A percentile compares a stretch with the other conserved stretches of the same genome.
These are phyloP conservation scores for Hippoglossus hippoglossus DNA, from an alignment of 2,797 vertebrate species.

Conservation along the genomic window DNA sequence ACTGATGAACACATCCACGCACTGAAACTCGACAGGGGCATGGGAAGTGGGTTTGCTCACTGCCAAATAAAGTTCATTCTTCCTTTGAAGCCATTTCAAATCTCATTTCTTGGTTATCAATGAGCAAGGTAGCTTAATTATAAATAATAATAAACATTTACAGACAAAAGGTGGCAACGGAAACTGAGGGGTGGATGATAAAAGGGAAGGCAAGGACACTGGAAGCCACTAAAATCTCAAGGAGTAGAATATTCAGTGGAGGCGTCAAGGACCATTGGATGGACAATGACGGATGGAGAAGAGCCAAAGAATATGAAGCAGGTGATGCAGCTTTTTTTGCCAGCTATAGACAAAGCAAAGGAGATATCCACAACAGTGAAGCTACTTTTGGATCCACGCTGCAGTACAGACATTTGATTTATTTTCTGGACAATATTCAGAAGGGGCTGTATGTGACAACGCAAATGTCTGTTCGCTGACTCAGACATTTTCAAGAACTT, in stretches of 20 bases:
- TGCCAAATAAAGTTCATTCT: conserved; percentile 7
- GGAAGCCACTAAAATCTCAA: conserved; percentile 65
- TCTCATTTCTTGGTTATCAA: conserved; percentile 39
- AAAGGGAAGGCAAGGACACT: conserved; percentile 40
- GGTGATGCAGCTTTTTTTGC: conserved; percentile 30
- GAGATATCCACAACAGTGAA: not conserved
- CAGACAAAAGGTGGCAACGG: conserved; percentile 23
- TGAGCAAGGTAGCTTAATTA: conserved; percentile 19
- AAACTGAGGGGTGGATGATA: conserved; percentile 36
- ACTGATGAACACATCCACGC: not conserved
- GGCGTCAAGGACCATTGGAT: conserved; percentile 66
- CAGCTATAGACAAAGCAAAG: not conserved
- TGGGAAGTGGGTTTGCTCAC: not conserved
- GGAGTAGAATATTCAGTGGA: conserved; percentile 57
- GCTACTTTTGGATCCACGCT: too few species aligned
- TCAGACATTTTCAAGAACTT: too few species aligned
- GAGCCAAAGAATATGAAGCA: conserved; percentile 46
- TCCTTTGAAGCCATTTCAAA: conserved; percentile 27
- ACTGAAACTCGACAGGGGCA: too few species aligned
- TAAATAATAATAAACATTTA: conserved; percentile 54
- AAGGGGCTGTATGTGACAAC: too few species aligned
- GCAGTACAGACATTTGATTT: too few species aligned
- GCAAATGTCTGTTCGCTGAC: too few species aligned
- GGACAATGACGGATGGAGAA: conserved; percentile 69
- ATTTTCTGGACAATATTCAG: too few species aligned